Base-by-base conservation (phyloP, 2,113 vertebrate genomes). In the Mustela nigripes region DNA sequence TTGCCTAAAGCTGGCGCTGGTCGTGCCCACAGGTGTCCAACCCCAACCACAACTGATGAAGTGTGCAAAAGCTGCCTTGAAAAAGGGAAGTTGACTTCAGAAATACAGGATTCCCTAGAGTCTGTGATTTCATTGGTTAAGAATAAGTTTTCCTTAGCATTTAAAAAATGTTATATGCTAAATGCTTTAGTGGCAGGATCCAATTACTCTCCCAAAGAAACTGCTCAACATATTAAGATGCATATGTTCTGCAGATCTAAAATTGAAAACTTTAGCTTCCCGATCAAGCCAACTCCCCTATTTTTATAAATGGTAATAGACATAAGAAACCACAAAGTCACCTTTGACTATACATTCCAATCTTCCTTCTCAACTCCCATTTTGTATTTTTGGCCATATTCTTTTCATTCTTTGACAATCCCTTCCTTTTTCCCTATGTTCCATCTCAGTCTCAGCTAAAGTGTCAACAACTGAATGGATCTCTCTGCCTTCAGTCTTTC, bases 61-160 rank as follows among this genome's bases (percentile, higher is more conserved):
- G 94, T 71, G 50, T 95, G 92, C 79, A 95, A 76, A 97, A 48
- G 83, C 86, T 93, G 96, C 87, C 62, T 95, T 71, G 19, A 96
- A 96, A 98, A 96, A 88, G 74, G 89, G 97, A 98, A 98, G 98
- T 96, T 67, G 86, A 65, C 69, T 76, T 95, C 24, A 10, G 90
- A 95, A 97, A 92, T 73, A 63, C 69, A 95, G 91, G 96, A 92
- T 96, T 94, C 94, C 92, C 96, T 87, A 90, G 97, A 97, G 97
- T 88, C 73, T 36, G 42, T 58, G 73, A 92, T 94, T 83, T 89
- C 94, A 92, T 71, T 93, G 83, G 74, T 48, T 69, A 56, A 92
- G 73, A 93, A 80, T n/a, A 74, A 78, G 33, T 89, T 89, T 97
- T 82, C 87, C 83, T 90, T 81, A 96, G 74, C 87, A 63, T 92